Evolutionary conservation across 2,888 invertebrate genomes (phyloP).

Genomic region (Bugulina stolonifera): DNA sequence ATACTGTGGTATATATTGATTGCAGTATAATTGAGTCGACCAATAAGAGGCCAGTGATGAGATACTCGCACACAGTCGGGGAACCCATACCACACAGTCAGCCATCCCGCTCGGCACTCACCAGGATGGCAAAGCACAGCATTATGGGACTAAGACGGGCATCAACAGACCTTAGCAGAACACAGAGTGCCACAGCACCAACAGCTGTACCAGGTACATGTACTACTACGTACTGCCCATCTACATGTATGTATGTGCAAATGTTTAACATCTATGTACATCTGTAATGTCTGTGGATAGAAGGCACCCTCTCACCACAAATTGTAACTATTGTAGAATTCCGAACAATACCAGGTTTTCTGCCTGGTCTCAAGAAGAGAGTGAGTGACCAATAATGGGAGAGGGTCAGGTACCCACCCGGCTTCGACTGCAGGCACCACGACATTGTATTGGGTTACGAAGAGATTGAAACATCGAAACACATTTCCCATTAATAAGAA

Average conservation of each 20-base stretch:
- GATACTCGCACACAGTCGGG: slow-evolving; percentile 18
- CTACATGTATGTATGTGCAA: too few species aligned
- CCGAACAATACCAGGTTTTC: slow-evolving; percentile 9
- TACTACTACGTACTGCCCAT: background rate
- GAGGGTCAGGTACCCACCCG: too few species aligned
- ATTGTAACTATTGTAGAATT: background rate
- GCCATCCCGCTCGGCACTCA: background rate
- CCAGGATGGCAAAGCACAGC: slow-evolving; percentile 22
- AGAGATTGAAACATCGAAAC: too few species aligned
- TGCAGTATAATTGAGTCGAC: background rate
- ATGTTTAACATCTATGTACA: too few species aligned
- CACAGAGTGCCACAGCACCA: slow-evolving; percentile 12
- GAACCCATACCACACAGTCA: slow-evolving; percentile 21
- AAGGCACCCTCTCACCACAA: too few species aligned
- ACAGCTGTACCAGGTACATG: background rate
- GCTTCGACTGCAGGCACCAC: too few species aligned
- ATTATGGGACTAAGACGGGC: background rate
- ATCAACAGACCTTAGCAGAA: background rate
- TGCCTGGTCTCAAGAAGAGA: slow-evolving; percentile 5
- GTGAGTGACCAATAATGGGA: background rate
- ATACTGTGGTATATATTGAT: too few species aligned
- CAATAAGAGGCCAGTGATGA: slow-evolving; percentile 2
- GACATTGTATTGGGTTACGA: too few species aligned
- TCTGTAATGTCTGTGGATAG: too few species aligned
- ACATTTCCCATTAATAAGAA: too few species aligned